phyloP scores from a whole-genome alignment of 1,140 invertebrate genomes.

The Diuraphis noxia region DNA sequence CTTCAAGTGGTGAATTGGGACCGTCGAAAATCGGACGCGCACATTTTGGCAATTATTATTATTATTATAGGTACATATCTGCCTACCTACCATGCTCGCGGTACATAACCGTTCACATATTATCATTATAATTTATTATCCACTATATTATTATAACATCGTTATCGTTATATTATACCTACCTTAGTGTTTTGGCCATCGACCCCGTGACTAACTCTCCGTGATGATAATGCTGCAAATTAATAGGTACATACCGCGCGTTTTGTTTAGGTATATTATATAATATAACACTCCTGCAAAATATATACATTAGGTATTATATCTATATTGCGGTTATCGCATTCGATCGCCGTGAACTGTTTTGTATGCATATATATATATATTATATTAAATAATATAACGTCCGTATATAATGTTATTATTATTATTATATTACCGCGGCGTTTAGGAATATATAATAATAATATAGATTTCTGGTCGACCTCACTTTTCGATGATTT shows the following conservation, averaged over 20 bases:
- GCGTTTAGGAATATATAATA: neutral
- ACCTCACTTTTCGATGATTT: neutral
- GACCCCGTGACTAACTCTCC: neutral
- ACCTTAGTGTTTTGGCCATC: conserved; percentile 15
- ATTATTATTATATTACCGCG: too few relatives aligned
- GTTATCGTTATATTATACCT: neutral
- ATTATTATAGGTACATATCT: neutral
- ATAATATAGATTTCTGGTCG: neutral
- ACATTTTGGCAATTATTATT: neutral
- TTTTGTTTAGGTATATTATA: neutral
- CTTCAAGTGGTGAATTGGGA: neutral
- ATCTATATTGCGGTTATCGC: neutral
- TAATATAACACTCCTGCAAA: neutral
- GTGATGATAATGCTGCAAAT: neutral
- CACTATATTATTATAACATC: conserved; percentile 2
- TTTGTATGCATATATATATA: neutral
- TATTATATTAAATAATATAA: neutral
- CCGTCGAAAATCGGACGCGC: conserved; percentile 7
- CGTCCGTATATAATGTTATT: neutral
- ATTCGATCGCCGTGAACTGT: conserved; percentile 14
- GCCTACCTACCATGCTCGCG: neutral
- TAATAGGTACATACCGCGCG: neutral
- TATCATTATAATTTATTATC: conserved; percentile 12
- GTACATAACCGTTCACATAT: neutral
- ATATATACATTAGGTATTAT: neutral